Conservation (phyloP, 2,797 vertebrate species). For the Clamator glandarius region DNA sequence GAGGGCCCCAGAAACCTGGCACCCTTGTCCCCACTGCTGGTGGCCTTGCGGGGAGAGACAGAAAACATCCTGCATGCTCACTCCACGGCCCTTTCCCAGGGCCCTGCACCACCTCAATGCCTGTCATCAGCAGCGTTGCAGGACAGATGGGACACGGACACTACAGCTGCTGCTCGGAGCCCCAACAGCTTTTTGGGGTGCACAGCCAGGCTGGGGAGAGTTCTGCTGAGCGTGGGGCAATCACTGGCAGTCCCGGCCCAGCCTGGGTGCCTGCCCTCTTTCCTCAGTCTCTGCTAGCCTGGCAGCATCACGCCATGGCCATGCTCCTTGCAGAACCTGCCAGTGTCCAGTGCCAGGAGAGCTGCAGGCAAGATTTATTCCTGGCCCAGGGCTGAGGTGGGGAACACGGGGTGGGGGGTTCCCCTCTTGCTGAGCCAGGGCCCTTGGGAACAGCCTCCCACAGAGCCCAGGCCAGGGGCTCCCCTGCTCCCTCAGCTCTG, state of each 20-base stretch:
- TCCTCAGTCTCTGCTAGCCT: background rate
- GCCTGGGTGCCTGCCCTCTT: background rate
- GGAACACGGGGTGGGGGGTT: background rate
- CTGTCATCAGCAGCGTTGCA: too few species aligned
- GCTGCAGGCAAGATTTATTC: background rate
- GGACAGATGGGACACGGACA: rapidly evolving
- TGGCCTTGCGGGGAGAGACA: background rate
- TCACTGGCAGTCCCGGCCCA: background rate
- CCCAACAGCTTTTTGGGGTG: background rate
- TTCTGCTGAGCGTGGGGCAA: background rate
- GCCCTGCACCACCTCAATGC: background rate
- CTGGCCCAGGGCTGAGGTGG: background rate
- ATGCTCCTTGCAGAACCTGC: background rate
- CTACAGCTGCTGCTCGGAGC: background rate
- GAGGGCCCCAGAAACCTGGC: background rate
- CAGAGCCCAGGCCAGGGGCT: background rate
- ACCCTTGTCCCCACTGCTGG: background rate
- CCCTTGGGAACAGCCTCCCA: background rate
- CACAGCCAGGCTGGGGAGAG: background rate
- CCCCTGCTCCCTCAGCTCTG: constrained; percentile 28
- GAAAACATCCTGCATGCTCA: background rate
- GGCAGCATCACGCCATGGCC: background rate
- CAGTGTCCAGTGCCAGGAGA: background rate
- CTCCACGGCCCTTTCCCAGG: background rate
- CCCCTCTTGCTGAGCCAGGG: background rate